A percentile compares a stretch with the other conserved stretches of the same genome.
phyloP scores from a whole-genome alignment of 2,888 invertebrate genomes.

The Cephus spinipes region DNA sequence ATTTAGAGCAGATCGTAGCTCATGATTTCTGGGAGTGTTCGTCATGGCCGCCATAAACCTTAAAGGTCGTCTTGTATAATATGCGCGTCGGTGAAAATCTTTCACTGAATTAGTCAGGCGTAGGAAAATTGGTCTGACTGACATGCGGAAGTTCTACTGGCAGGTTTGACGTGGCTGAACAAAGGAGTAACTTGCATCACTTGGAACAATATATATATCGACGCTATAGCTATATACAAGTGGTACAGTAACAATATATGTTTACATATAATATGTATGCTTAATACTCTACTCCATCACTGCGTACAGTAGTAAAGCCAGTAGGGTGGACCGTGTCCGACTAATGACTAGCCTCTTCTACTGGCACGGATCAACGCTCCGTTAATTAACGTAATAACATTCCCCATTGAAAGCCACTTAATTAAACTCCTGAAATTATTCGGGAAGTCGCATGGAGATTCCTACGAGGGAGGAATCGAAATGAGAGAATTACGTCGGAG shows the following conservation, averaged over 20 bases:
- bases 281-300: background rate
- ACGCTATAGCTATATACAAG: background rate
- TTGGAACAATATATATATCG: background rate
- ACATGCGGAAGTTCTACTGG: background rate
- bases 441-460: background rate
- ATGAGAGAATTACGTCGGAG: background rate
- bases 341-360: conserved; percentile 43
- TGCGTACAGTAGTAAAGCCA: background rate
- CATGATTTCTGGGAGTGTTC: background rate
- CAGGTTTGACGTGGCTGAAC: background rate
- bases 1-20: background rate
- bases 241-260: background rate
- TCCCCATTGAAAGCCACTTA: background rate
- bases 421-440: background rate
- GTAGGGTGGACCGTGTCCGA: conserved; percentile 27
- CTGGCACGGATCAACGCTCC: conserved; percentile 16
- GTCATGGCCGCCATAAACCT: background rate
- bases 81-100: background rate
- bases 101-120: background rate
- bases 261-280: background rate
- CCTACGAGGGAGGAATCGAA: background rate
- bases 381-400: background rate
- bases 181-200: background rate
- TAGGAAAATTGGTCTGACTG: background rate
- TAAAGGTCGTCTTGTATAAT: background rate